phyloP scores from a whole-genome alignment of 2,888 invertebrate genomes.

The Ornithoptera alexandrae region DNA sequence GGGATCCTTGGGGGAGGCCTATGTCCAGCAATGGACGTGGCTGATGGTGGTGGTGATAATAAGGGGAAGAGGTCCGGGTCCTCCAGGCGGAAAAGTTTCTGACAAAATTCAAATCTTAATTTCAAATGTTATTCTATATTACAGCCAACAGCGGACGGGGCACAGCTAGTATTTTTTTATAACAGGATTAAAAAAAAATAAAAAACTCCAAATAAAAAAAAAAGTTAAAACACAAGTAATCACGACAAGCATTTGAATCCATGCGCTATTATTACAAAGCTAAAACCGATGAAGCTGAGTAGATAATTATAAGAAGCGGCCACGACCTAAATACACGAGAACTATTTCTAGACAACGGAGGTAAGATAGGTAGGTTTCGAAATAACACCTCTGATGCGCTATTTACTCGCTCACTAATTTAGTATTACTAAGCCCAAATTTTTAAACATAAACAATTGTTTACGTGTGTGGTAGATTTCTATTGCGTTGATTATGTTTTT shows the following conservation, averaged over 20 bases:
- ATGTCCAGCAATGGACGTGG: too few relatives aligned
- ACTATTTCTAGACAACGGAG: constrained; percentile 38
- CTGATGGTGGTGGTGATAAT: too few relatives aligned
- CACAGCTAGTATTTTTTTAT: too few relatives aligned
- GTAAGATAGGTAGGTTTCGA: constrained; percentile 65
- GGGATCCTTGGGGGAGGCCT: too few relatives aligned
- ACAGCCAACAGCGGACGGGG: too few relatives aligned
- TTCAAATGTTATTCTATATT: too few relatives aligned
- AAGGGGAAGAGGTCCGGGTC: too few relatives aligned
- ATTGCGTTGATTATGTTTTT: background rate
- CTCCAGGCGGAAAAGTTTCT: too few relatives aligned
- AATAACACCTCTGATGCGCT: constrained; percentile 47
- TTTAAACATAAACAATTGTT: background rate
- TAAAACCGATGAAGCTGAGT: constrained; percentile 37
- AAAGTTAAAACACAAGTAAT: too few relatives aligned
- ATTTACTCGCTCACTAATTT: constrained; percentile 29
- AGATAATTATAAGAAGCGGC: constrained; percentile 68
- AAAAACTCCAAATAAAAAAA: too few relatives aligned
- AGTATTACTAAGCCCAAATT: constrained; percentile 36
- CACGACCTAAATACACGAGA: constrained; percentile 65
- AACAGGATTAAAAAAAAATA: too few relatives aligned
- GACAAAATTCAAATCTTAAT: too few relatives aligned
- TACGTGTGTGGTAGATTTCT: background rate
- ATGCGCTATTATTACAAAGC: constrained; percentile 15
- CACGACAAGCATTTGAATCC: background rate